Conservation (phyloP, 2,113 vertebrate species). For the Rostratula benghalensis region DNA sequence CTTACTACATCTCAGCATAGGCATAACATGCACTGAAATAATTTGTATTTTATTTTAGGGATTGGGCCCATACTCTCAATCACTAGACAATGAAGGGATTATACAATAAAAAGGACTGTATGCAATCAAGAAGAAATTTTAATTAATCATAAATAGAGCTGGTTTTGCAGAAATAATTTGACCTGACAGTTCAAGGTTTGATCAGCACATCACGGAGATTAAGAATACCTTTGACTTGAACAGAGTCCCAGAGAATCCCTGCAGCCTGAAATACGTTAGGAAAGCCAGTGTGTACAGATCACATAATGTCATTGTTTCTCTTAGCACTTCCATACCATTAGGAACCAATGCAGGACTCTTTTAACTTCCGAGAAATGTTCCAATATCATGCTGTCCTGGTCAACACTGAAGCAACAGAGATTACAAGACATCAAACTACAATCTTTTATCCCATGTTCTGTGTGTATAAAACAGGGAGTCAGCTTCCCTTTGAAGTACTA, state of each 20-base stretch:
- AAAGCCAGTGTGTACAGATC: slow-evolving; percentile 69
- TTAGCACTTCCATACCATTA: slow-evolving; percentile 68
- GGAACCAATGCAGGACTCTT: slow-evolving; percentile 63
- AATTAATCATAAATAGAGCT: slow-evolving; percentile 80
- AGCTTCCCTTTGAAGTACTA: slow-evolving; percentile 80
- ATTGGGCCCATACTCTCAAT: slow-evolving; percentile 64
- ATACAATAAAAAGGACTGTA: slow-evolving; percentile 69
- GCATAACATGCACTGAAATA: neutral
- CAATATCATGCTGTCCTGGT: slow-evolving; percentile 67
- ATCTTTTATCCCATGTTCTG: slow-evolving; percentile 72
- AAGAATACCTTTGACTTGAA: slow-evolving; percentile 78
- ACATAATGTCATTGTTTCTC: slow-evolving; percentile 73
- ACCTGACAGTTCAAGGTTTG: slow-evolving; percentile 77
- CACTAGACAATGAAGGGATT: slow-evolving; percentile 73
- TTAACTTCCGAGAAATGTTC: slow-evolving; percentile 71
- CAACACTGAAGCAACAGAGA: slow-evolving; percentile 72
- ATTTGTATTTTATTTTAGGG: slow-evolving; percentile 43
- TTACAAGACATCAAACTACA: slow-evolving; percentile 71
- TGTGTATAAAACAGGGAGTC: slow-evolving; percentile 73
- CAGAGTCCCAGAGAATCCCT: slow-evolving; percentile 65
- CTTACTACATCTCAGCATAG: neutral
- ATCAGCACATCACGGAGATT: slow-evolving; percentile 79
- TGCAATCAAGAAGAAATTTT: slow-evolving; percentile 78
- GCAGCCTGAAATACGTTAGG: slow-evolving; percentile 69
- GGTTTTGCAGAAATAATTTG: slow-evolving; percentile 76